Conservation (phyloP, 2,797 vertebrate genomes). For the Macropus fuliginosus region DNA sequence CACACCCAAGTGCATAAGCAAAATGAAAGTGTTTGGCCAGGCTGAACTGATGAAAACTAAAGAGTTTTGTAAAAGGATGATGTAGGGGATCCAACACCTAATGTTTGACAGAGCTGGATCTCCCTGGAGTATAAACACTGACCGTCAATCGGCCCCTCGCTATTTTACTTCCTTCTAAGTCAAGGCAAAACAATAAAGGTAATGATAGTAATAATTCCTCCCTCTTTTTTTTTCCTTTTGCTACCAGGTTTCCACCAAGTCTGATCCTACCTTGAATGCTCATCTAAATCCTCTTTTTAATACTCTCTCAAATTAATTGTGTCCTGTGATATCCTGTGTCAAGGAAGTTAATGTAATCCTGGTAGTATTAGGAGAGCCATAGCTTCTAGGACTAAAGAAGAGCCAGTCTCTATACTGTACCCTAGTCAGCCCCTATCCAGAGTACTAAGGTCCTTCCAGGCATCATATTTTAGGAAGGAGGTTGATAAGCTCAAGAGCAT, state of each 20-base stretch:
- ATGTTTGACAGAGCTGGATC: background rate
- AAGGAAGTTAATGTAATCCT: background rate
- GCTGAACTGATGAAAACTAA: conserved; percentile 12
- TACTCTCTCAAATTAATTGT: conserved; percentile 1
- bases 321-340: background rate
- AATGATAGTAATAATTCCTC: background rate
- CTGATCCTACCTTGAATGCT: background rate
- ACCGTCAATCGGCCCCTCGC: too few relatives aligned
- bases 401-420: background rate
- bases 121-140: too few relatives aligned
- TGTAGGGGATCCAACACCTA: background rate
- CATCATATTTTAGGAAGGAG: background rate
- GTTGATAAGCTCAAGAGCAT: background rate
- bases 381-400: background rate
- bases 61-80: conserved; percentile 2
- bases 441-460: background rate
- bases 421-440: background rate
- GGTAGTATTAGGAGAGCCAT: background rate
- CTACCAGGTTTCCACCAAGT: background rate
- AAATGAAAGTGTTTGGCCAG: conserved; percentile 35
- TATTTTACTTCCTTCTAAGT: background rate
- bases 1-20: conserved; percentile 8
- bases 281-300: background rate
- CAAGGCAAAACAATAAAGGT: background rate
- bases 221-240: background rate